Percentiles rank a stretch among this genome's conserved stretches.
Evolutionary conservation across 2,113 vertebrate species (phyloP).

Genomic region (Tiliqua scincoides): DNA sequence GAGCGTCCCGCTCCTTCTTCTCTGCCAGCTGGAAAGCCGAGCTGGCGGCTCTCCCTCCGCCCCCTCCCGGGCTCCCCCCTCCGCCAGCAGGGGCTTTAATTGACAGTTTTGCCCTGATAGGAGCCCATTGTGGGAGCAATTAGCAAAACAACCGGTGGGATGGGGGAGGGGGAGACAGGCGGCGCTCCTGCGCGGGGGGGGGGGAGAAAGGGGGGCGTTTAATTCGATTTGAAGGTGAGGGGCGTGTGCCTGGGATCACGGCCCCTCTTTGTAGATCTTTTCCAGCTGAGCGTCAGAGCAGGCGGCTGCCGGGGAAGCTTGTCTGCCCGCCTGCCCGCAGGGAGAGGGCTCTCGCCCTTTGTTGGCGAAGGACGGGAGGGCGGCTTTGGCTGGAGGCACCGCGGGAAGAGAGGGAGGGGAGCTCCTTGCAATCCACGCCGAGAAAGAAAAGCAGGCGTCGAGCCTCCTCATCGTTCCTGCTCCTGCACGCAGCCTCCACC

Average conservation of each 20-base stretch:
- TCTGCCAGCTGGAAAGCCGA: too few relatives aligned
- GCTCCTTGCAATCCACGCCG: neutral
- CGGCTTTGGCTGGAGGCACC: neutral
- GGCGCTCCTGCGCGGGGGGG: too few relatives aligned
- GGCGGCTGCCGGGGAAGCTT: too few relatives aligned
- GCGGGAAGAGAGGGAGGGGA: neutral
- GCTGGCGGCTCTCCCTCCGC: neutral
- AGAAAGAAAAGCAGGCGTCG: too few relatives aligned
- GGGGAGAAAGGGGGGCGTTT: neutral
- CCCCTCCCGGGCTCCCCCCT: neutral
- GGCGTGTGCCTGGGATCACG: neutral
- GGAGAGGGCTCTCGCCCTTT: neutral
- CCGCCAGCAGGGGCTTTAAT: neutral
- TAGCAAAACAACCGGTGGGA: neutral
- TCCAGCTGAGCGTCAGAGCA: neutral
- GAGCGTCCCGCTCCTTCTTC: too few relatives aligned
- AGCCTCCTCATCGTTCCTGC: too few relatives aligned
- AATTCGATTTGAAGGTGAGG: conserved; percentile 2
- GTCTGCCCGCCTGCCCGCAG: neutral
- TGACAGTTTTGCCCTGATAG: conserved; percentile 2
- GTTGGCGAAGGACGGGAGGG: neutral
- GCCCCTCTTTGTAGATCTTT: neutral
- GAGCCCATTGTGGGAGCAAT: conserved; percentile 17
- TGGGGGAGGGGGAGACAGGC: neutral
- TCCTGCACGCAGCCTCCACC: too few relatives aligned